Base-by-base conservation (phyloP, 2,888 invertebrate species). In the Beris chalybata region DNA sequence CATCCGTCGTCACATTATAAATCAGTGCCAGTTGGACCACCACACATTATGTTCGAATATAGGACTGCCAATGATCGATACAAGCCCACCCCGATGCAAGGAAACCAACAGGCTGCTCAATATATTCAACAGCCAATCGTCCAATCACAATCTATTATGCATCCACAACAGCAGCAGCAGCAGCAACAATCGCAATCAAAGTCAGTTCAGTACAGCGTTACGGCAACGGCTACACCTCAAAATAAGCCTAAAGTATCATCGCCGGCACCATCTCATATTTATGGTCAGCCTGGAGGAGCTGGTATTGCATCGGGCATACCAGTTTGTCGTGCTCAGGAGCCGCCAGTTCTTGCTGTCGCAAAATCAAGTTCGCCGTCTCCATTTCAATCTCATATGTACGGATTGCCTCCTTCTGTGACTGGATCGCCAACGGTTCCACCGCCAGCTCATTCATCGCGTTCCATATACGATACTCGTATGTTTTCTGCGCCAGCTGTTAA, bases 221-320 rank as follows among this genome's bases (percentile, higher is more conserved):
- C 71, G 50, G 13, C 68, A 31, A 45, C 71, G 64, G 57, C 76
- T 74, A 55, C 76, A 74, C 70, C 76, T 74, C 82, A 66, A 79
- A 82, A 72, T 77, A 81, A 65, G 79, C 84, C 86, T 15, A 88
- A 89, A 81, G 90, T 90, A 54, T 90, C 89, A 74, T 89, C 89
- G 76, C 91, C 91, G 1, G 90, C 90, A 65, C 90, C 91, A 54
- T 88, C 70, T 7, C 71, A 72, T 65, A 70, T 72, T 43, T 72
- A 72, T 55, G 71, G 71, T 0, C 78, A 82, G 13, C 71, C 72
- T 29, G 74, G 73, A 48, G 72, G 78, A 76, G 83, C 85, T 48
- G 86, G 86, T 13, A 85, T 85, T 65, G 83, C 83, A 70, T 81
- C 85, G 48, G 85, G 85, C 5, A 84, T 84, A 44, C 85, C 86